Evolutionary conservation across 2,888 invertebrate genomes (phyloP).

Genomic region (Hyalella azteca): DNA sequence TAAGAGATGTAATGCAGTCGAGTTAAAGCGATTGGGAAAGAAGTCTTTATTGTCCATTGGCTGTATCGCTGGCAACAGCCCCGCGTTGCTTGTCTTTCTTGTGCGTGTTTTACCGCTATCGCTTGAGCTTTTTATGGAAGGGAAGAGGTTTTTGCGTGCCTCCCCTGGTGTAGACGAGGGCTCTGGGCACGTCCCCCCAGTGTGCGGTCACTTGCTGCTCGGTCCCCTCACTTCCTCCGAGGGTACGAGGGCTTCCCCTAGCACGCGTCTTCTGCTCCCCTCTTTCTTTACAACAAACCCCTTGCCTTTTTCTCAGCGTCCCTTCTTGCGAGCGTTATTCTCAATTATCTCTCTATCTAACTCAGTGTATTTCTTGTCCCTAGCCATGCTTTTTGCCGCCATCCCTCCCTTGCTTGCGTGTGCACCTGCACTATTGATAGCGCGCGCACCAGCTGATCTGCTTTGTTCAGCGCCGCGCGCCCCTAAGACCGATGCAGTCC

Average conservation of each 20-base stretch:
- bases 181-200: background rate
- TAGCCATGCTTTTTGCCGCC: background rate
- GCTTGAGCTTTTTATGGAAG: background rate
- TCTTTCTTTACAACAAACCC: conserved; percentile 34
- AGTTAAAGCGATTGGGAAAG: no score
- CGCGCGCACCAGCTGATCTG: background rate
- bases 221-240: conserved; percentile 30
- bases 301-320: conserved; percentile 21
- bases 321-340: conserved; percentile 33
- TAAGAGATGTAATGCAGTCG: no score
- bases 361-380: conserved; percentile 10
- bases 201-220: background rate
- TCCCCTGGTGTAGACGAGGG: background rate
- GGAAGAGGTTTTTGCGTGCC: background rate
- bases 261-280: conserved; percentile 28
- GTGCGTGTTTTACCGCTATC: background rate
- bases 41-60: no score
- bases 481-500: no score
- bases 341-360: conserved; percentile 9
- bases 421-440: background rate
- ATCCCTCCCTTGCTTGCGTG: background rate
- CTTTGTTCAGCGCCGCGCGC: no score
- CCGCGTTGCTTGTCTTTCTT: background rate
- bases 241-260: conserved; percentile 24
- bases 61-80: background rate